These are phyloP conservation scores for Phoeniculus purpureus DNA, from an alignment of 2,797 vertebrate species.

Conservation along the genomic window DNA sequence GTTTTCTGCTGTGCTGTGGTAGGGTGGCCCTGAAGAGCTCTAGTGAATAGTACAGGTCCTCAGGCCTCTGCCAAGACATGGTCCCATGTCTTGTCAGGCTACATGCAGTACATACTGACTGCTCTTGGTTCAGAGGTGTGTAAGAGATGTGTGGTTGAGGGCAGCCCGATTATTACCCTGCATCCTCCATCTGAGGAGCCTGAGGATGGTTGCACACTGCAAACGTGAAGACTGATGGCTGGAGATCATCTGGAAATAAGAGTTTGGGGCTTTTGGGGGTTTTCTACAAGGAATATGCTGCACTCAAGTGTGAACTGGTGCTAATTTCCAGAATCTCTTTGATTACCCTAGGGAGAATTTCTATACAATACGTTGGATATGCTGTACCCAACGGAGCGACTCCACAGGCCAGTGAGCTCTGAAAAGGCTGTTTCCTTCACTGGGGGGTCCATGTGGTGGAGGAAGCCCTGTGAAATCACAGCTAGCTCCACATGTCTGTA, in stretches of 20 bases:
- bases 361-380: neutral
- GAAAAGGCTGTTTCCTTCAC: neutral
- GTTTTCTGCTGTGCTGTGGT: neutral
- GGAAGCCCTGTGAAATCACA: neutral
- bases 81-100: neutral
- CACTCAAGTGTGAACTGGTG: neutral
- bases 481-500: neutral
- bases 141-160: neutral
- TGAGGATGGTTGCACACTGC: neutral
- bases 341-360: neutral
- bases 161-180: neutral
- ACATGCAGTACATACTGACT: rapidly evolving
- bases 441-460: rapidly evolving
- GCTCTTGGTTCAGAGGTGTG: neutral
- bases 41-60: neutral
- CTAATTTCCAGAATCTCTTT: neutral
- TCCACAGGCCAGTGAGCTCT: neutral
- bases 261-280: too few species aligned
- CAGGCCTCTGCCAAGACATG: neutral
- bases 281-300: neutral
- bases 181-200: neutral
- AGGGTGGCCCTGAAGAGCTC: neutral
- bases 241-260: neutral
- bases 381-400: neutral
- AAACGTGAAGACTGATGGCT: neutral